Percentiles rank a stretch among this genome's conserved stretches.
These are phyloP conservation scores for Penaeus chinensis DNA, from an alignment of 1,140 invertebrate species.

Conservation along the genomic window DNA sequence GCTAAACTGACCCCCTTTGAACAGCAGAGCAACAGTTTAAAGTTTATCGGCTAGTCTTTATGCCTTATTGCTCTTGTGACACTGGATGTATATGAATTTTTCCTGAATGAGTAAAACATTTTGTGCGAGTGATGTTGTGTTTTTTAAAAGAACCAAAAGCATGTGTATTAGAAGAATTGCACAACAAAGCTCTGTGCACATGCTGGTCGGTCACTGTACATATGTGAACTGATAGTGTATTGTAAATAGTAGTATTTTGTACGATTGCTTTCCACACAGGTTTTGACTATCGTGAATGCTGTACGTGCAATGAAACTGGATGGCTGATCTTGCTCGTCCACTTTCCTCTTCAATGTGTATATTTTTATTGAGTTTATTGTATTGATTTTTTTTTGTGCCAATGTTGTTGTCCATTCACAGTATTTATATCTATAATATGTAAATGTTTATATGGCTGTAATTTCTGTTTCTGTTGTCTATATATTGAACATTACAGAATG, in stretches of 20 bases:
- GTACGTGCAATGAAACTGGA: constrained; percentile 43
- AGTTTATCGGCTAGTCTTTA: constrained; percentile 31
- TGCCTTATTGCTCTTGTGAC: constrained; percentile 33
- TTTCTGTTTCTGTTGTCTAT: constrained; percentile 25
- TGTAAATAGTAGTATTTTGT: constrained; percentile 46
- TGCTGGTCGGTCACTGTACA: constrained; percentile 28
- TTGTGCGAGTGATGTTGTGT: constrained; percentile 24
- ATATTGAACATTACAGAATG: constrained; percentile 26
- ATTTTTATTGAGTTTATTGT: not conserved
- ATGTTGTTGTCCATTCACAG: constrained; percentile 40
- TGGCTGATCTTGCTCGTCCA: constrained; percentile 19
- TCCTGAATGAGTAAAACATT: constrained; percentile 24
- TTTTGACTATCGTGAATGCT: constrained; percentile 44
- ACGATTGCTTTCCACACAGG: constrained; percentile 45
- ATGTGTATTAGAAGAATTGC: constrained; percentile 19
- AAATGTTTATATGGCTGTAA: constrained; percentile 36
- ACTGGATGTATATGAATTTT: constrained; percentile 37
- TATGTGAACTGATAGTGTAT: constrained; percentile 18
- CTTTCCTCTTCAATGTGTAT: constrained; percentile 33
- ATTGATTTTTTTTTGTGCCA: constrained; percentile 30
- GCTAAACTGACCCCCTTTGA: constrained; percentile 37
- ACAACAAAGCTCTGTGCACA: constrained; percentile 11
- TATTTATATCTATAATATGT: constrained; percentile 40
- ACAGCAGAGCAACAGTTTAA: constrained; percentile 28
- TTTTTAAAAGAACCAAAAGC: constrained; percentile 17